phyloP scores from a whole-genome alignment of 2,888 invertebrate species.

The Aelia acuminata region DNA sequence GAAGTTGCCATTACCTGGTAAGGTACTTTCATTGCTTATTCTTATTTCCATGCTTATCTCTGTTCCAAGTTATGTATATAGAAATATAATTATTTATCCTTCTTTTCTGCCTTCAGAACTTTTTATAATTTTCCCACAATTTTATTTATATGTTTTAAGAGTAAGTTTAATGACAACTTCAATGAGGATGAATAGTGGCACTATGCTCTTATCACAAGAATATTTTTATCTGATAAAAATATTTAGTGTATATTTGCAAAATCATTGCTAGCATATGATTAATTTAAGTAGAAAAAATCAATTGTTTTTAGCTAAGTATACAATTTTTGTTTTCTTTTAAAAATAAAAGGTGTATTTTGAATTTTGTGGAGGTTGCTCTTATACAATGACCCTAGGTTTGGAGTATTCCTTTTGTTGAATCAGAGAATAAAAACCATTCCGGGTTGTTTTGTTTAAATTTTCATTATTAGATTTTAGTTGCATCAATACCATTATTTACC shows the following conservation, averaged over 20 bases:
- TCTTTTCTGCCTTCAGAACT: constrained; percentile 3
- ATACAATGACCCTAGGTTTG: background rate
- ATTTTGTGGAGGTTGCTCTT: background rate
- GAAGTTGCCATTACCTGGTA: constrained; percentile 46
- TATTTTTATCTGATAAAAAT: constrained; percentile 45
- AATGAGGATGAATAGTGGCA: background rate
- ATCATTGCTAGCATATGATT: constrained; percentile 2
- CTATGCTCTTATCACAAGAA: constrained; percentile 23
- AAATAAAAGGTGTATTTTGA: background rate
- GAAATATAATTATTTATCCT: background rate
- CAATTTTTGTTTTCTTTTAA: background rate
- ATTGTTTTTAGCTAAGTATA: constrained; percentile 44
- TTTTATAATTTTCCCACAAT: background rate
- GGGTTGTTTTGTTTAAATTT: background rate
- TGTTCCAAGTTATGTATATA: background rate
- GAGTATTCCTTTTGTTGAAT: background rate
- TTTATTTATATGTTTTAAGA: background rate
- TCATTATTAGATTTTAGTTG: background rate
- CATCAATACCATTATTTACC: background rate
- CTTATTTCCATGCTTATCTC: constrained; percentile 38
- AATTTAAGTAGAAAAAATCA: constrained; percentile 26
- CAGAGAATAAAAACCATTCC: background rate
- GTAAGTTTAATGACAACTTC: background rate
- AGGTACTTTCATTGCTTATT: constrained; percentile 28
- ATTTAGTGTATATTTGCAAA: constrained; percentile 20